Evolutionary conservation across 2,113 vertebrate genomes (phyloP).

Genomic region (Microtus ochrogaster): DNA sequence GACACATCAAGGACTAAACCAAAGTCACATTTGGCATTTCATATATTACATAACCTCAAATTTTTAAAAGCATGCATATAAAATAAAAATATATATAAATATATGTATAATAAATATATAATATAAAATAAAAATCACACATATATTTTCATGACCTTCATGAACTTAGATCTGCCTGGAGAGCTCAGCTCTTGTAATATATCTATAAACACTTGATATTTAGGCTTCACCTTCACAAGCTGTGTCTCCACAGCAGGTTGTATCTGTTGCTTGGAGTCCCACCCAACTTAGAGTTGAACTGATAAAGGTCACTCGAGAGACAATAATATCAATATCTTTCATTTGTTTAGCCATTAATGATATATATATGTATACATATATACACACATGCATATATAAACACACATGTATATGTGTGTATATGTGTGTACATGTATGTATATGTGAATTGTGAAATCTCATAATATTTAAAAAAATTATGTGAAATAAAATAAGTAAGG

Average conservation of each 20-base stretch:
- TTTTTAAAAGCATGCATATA: neutral
- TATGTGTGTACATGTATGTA: neutral
- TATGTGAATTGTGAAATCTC: slow-evolving; percentile 39
- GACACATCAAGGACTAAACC: neutral
- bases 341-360: slow-evolving; percentile 35
- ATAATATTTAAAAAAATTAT: slow-evolving; percentile 60
- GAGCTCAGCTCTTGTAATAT: neutral
- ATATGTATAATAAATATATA: neutral
- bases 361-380: neutral
- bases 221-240: neutral
- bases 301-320: neutral
- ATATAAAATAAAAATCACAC: neutral
- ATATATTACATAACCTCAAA: neutral
- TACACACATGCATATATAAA: neutral
- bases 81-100: neutral
- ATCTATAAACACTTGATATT: neutral
- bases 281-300: neutral
- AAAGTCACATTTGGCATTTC: slow-evolving; percentile 19
- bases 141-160: neutral
- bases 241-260: neutral
- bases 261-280: neutral
- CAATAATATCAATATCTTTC: slow-evolving; percentile 19
- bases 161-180: neutral
- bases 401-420: neutral
- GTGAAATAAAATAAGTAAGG: slow-evolving; percentile 65